Base-by-base conservation (phyloP, 2,113 vertebrate genomes). In the Uria lomvia region DNA sequence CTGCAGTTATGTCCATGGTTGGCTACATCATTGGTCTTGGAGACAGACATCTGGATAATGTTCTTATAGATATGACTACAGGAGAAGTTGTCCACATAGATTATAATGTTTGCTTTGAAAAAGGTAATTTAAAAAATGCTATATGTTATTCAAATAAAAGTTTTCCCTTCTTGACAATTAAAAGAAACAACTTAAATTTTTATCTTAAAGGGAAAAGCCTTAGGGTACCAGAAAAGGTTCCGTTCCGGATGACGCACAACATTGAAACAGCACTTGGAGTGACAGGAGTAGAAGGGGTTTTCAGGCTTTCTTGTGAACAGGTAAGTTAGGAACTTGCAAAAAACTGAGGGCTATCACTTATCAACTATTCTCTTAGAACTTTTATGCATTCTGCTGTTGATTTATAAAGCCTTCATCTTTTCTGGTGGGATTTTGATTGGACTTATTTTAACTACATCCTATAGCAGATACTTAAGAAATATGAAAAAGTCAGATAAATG, bases 21-120 rank as follows among this genome's bases (percentile, higher is more conserved):
- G 99, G 99, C 66, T 99, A 99, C 98, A 99, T 99, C 88, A 99
- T 99, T 59, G 99, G 99, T 82, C 99, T 99, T 43, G 99, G 99
- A 53, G 99, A 99, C 92, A 99, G 99, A 97, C 99, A 99, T 94
- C 98, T 99, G 88, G 99, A 99, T 98, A 99, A 99, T 47, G 99
- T 99, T 86, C 98, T 99, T 97, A 99, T 99, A 96, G 99, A 99
- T 97, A 99, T 99, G 99, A 99, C 99, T 47, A 99, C 99, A 27
- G 99, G 99, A 93, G 99, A 99, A 96, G 99, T 99, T 94, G 99
- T 99, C 90, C 99, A 99, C 98, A 99, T 99, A 67, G 99, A 99
- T 98, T 99, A 99, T 98, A 99, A 99, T 55, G 99, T 99, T 60
- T 99, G 99, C 98, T 99, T 99, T 98, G 99, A 99, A 97, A 99